These are phyloP conservation scores for Carposina sasakii DNA, from an alignment of 1,140 invertebrate genomes.

Conservation along the genomic window DNA sequence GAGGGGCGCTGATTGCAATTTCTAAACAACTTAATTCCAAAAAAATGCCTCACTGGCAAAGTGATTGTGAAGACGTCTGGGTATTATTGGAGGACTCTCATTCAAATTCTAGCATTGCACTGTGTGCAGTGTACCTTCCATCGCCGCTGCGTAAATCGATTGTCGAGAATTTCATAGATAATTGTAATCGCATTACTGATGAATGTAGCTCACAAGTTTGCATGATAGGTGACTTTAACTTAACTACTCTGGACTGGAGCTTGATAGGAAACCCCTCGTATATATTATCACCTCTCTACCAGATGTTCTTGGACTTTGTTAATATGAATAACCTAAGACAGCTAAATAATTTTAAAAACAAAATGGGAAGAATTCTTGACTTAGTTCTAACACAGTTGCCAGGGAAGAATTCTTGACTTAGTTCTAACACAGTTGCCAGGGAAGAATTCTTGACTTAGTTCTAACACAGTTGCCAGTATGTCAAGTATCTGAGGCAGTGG, in stretches of 20 bases:
- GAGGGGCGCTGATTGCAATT: conserved; percentile 29
- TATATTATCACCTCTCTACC: not conserved
- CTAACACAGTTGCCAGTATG: not conserved
- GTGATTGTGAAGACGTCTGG: conserved; percentile 25
- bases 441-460: not conserved
- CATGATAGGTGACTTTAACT: conserved; percentile 28
- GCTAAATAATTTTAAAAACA: not conserved
- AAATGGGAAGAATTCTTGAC: not conserved
- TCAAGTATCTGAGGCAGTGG: not conserved
- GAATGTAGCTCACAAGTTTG: conserved; percentile 1
- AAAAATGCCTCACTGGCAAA: conserved; percentile 15
- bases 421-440: not conserved
- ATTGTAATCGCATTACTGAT: conserved; percentile 8
- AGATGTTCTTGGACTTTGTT: not conserved
- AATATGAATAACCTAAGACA: not conserved
- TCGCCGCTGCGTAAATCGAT: conserved; percentile 13
- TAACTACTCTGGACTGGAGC: conserved; percentile 12
- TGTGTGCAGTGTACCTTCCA: conserved; percentile 26
- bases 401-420: not conserved
- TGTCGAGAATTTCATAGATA: conserved; percentile 22
- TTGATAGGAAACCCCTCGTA: not conserved
- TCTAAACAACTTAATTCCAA: conserved; percentile 16
- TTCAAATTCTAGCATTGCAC: not conserved
- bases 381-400: not conserved
- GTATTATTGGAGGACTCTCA: conserved; percentile 6